Conservation (phyloP, 2,888 invertebrate genomes). For the Drosophila macrospina region DNA sequence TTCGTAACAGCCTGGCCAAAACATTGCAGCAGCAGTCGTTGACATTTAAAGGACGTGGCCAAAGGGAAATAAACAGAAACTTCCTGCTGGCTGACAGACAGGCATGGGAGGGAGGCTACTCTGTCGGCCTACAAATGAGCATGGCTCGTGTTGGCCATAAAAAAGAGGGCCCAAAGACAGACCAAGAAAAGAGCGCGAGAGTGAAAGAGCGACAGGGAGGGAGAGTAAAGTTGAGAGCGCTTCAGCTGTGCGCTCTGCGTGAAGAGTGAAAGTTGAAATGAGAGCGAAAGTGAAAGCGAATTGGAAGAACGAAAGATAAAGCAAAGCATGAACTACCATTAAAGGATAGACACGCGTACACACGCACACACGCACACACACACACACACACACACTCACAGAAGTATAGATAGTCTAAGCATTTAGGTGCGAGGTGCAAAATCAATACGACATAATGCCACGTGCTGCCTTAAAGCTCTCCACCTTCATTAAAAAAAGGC, state of each 20-base stretch:
- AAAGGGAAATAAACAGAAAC: slow-evolving; percentile 32
- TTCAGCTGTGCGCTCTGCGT: slow-evolving; percentile 38
- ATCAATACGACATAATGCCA: slow-evolving; percentile 69
- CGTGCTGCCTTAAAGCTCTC: slow-evolving; percentile 42
- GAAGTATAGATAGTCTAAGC: background rate
- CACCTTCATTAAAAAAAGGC: slow-evolving; percentile 28
- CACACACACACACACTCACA: background rate
- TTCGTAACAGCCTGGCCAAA: slow-evolving; percentile 29
- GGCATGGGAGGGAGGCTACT: background rate
- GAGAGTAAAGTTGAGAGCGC: slow-evolving; percentile 18
- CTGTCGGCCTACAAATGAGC: slow-evolving; percentile 52
- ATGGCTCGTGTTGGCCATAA: slow-evolving; percentile 77
- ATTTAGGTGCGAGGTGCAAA: slow-evolving; percentile 58
- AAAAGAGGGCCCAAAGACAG: slow-evolving; percentile 43
- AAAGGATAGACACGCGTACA: slow-evolving; percentile 60
- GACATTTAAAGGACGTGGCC: slow-evolving; percentile 43
- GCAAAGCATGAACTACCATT: slow-evolving; percentile 18
- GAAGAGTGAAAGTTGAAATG: slow-evolving; percentile 24
- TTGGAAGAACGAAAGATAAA: slow-evolving; percentile 20
- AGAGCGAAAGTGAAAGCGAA: slow-evolving; percentile 31
- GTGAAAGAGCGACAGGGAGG: slow-evolving; percentile 1
- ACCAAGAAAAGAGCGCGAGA: slow-evolving; percentile 16
- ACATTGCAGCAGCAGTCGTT: slow-evolving; percentile 54
- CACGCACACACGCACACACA: slow-evolving; percentile 23
- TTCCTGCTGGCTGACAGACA: slow-evolving; percentile 28